Evolutionary conservation across 2,113 vertebrate species (phyloP).

Genomic region (Pituophis catenifer): DNA sequence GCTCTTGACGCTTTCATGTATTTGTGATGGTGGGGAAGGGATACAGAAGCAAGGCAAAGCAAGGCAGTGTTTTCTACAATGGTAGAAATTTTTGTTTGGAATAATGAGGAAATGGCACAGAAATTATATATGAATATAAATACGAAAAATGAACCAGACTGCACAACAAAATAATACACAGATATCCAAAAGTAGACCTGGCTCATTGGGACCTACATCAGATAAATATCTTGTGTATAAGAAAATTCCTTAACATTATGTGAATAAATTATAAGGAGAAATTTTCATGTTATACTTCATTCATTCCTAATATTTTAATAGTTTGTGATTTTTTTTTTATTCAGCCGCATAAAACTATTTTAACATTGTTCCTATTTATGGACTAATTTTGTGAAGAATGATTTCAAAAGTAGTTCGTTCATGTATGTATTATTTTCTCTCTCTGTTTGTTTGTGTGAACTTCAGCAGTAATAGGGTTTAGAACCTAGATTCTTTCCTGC

Average conservation of each 20-base stretch:
- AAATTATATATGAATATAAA: not conserved
- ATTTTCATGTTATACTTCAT: not conserved
- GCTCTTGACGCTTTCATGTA: not conserved
- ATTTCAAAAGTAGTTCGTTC: not conserved
- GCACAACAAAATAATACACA: not conserved
- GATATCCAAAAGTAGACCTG: not conserved
- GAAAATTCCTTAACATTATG: not conserved
- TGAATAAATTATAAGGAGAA: not conserved
- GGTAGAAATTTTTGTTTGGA: not conserved
- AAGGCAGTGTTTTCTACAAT: not conserved
- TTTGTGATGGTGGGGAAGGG: not conserved
- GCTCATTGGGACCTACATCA: not conserved
- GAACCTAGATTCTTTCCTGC: not conserved
- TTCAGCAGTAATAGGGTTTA: no score
- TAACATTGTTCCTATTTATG: not conserved
- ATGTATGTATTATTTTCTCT: not conserved
- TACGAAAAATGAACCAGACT: not conserved
- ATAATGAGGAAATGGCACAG: not conserved
- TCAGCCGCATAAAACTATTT: not conserved
- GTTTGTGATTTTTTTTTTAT: not conserved
- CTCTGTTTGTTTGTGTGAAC: not conserved
- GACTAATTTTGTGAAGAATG: not conserved
- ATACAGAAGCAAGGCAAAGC: not conserved
- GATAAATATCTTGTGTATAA: not conserved
- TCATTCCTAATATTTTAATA: not conserved